Evolutionary conservation across 2,888 invertebrate genomes (phyloP).

Genomic region (Chouioia cunea): DNA sequence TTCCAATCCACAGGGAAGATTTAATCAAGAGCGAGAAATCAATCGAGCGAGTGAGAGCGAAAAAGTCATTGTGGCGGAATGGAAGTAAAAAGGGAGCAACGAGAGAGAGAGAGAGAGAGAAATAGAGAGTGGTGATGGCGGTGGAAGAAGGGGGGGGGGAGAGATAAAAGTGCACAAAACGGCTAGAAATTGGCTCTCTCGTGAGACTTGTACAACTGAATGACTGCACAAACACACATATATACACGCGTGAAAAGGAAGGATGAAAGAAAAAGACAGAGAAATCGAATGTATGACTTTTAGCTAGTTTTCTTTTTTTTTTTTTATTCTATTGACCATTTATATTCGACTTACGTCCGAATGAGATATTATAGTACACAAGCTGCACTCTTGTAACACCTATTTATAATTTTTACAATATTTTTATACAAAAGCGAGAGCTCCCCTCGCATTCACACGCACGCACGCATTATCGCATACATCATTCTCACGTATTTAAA

Average conservation of each 20-base stretch:
- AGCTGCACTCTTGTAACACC: conserved; percentile 62
- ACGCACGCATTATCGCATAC: conserved; percentile 51
- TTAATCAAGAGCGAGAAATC: conserved; percentile 49
- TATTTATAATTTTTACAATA: conserved; percentile 69
- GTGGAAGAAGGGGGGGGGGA: not conserved
- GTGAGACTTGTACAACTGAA: not conserved
- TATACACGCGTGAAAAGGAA: too few relatives aligned
- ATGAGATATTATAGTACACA: conserved; percentile 46
- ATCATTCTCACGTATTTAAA: too few relatives aligned
- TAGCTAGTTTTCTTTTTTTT: too few relatives aligned
- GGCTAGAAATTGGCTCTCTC: not conserved
- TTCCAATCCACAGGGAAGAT: conserved; percentile 46
- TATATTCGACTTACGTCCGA: conserved; percentile 41
- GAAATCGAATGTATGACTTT: not conserved
- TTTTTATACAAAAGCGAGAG: conserved; percentile 54
- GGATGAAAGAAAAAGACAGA: not conserved
- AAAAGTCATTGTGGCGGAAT: conserved; percentile 47
- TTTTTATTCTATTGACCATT: conserved; percentile 49
- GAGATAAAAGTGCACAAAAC: not conserved
- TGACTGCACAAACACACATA: not conserved
- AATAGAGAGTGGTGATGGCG: conserved; percentile 1
- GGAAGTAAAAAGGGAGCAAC: not conserved
- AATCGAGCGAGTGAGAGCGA: conserved; percentile 44
- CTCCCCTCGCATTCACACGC: not conserved
- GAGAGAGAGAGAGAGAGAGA: not conserved